phyloP scores from a whole-genome alignment of 2,797 vertebrate genomes.

The Nasua narica region DNA sequence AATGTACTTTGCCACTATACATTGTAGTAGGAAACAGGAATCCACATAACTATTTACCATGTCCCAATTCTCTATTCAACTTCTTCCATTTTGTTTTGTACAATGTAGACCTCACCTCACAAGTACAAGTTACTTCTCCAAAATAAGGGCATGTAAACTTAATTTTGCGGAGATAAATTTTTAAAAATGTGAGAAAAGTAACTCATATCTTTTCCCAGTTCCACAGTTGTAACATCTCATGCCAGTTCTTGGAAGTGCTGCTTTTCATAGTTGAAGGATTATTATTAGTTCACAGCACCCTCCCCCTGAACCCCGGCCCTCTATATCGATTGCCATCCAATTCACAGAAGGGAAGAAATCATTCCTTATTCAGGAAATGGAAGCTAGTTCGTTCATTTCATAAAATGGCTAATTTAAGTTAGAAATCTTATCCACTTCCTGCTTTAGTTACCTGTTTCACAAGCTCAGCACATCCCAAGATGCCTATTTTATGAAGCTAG shows the following conservation, averaged over 20 bases:
- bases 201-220: background rate
- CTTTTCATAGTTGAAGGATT: background rate
- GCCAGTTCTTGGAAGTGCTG: background rate
- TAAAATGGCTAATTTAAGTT: conserved; percentile 37
- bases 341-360: conserved; percentile 48
- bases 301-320: background rate
- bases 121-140: background rate
- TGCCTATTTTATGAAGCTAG: conserved; percentile 27
- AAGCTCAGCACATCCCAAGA: conserved; percentile 32
- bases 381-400: conserved; percentile 52
- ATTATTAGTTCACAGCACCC: background rate
- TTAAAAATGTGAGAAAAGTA: background rate
- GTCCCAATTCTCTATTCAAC: background rate
- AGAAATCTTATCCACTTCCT: conserved; percentile 51
- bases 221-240: background rate
- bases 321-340: background rate
- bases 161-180: background rate
- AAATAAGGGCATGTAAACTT: background rate
- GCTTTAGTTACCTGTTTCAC: conserved; percentile 58
- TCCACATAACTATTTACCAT: accelerated
- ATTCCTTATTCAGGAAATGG: conserved; percentile 53
- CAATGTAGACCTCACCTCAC: background rate
- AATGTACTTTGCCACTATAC: background rate
- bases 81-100: background rate
- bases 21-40: background rate